phyloP scores from a whole-genome alignment of 2,888 invertebrate genomes.

The Dryadula phaetusa region DNA sequence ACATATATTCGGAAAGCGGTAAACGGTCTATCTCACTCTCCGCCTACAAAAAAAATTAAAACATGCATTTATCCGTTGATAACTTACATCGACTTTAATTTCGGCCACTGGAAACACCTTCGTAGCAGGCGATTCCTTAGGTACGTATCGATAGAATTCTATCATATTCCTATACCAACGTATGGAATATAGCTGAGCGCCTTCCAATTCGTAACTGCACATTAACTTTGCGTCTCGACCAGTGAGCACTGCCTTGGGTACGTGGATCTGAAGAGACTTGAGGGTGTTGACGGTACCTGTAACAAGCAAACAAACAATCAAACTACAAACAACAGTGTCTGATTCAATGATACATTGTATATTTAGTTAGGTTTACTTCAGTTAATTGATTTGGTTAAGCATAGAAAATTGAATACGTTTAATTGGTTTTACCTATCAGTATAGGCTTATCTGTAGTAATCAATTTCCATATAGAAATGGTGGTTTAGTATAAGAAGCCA shows the following conservation, averaged over 20 bases:
- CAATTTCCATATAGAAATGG: too few species aligned
- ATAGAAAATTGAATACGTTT: not conserved
- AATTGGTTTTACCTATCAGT: not conserved
- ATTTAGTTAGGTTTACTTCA: constrained; percentile 24
- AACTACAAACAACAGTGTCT: constrained; percentile 37
- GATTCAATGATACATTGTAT: constrained; percentile 31
- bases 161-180: constrained; percentile 90
- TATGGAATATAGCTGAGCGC: constrained; percentile 88
- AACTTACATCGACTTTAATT: constrained; percentile 90
- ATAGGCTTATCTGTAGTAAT: too few species aligned
- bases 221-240: constrained; percentile 80
- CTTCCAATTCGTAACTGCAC: constrained; percentile 85
- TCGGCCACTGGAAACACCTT: constrained; percentile 88
- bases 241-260: constrained; percentile 81
- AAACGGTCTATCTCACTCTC: too few species aligned
- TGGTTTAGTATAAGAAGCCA: too few species aligned
- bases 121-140: constrained; percentile 89
- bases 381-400: not conserved
- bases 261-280: constrained; percentile 78
- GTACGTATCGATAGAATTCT: constrained; percentile 91
- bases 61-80: not conserved
- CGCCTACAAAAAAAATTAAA: too few species aligned
- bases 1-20: too few species aligned
- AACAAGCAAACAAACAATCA: constrained; percentile 42
- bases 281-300: constrained; percentile 76